phyloP scores from a whole-genome alignment of 2,888 invertebrate genomes.

The Erpobdella octoculata region DNA sequence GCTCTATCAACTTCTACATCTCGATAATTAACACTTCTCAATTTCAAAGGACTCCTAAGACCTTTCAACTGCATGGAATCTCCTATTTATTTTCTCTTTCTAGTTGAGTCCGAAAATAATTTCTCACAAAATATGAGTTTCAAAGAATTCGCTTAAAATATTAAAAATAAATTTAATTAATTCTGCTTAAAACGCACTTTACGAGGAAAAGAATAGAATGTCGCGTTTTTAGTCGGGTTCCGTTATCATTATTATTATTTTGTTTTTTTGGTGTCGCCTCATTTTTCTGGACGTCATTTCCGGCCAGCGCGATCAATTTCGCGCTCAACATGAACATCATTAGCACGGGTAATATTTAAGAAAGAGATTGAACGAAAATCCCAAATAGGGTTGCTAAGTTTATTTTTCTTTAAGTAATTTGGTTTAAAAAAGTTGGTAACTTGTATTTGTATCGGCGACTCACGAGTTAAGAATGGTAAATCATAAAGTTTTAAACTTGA shows the following conservation, averaged over 20 bases:
- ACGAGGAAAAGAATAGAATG: neutral
- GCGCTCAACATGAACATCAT: neutral
- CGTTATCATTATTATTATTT: neutral
- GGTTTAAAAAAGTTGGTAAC: too few species aligned
- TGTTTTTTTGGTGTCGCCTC: neutral
- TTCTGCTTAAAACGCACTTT: neutral
- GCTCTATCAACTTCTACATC: neutral
- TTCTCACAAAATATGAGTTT: too few species aligned
- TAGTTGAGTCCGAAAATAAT: neutral
- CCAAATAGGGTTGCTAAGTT: too few species aligned
- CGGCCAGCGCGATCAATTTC: neutral
- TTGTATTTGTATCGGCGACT: neutral
- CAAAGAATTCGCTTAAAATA: too few species aligned
- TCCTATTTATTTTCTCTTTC: neutral
- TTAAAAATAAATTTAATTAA: too few species aligned
- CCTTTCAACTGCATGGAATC: neutral
- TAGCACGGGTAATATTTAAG: neutral
- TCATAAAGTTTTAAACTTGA: too few species aligned
- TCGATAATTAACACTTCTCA: neutral
- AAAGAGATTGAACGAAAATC: too few species aligned
- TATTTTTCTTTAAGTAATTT: too few species aligned
- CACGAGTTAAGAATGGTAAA: neutral
- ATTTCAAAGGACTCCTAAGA: neutral
- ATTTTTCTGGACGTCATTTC: neutral
- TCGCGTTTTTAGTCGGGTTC: neutral